Base-by-base conservation (phyloP, 2,797 vertebrate species). In the Gastrophryne carolinensis region DNA sequence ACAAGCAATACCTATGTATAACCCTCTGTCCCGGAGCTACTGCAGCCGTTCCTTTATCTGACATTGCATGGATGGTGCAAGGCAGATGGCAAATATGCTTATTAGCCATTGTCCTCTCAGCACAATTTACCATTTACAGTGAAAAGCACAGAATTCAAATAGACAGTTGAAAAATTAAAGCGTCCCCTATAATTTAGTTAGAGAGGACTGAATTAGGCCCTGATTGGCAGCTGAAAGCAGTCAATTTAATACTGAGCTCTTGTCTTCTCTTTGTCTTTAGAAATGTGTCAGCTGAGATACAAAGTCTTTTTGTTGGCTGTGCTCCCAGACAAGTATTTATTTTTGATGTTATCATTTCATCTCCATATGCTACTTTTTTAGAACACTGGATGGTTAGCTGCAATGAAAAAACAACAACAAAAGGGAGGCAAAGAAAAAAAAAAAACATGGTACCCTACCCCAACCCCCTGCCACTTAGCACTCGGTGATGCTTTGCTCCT, bases 281-380 rank as follows among this genome's bases (percentile, higher is more conserved):
- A 53, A 53, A 53, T 53, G 50, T 53, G 50, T 53, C 50, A 53
- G 13, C 30, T n/a, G 13, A 56, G 17, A 56, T 56, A 56, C 53
- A 56, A 30, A 29, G n/a, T 56, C 13, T 15, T 29, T 26, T 12
- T 56, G 29, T 56, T 56, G 53, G 53, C 53, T 30, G 26, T 5
- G 5, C n/a, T 30, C 53, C 53, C 53, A 19, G 53, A 30, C 26
- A 29, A 17, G 26, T n/a, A 15, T 17, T 56, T 8, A n/a, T 56
- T 56, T 30, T 27, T 53, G 5, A 3, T 15, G 11, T 53, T 53
- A 15, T 30, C 15, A n/a, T 56, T 30, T 29, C 17, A 30, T 56
- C 53, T 56, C 53, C 53, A 30, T 56, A 56, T 56, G 53, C 6
- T 27, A 23, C 27, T 56, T n/a, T n/a, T 8, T 2, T 30, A 4